A percentile compares a stretch with the other conserved stretches of the same genome.
Conservation (phyloP, 1,140 invertebrate genomes). For the Eulimnadia texana region DNA sequence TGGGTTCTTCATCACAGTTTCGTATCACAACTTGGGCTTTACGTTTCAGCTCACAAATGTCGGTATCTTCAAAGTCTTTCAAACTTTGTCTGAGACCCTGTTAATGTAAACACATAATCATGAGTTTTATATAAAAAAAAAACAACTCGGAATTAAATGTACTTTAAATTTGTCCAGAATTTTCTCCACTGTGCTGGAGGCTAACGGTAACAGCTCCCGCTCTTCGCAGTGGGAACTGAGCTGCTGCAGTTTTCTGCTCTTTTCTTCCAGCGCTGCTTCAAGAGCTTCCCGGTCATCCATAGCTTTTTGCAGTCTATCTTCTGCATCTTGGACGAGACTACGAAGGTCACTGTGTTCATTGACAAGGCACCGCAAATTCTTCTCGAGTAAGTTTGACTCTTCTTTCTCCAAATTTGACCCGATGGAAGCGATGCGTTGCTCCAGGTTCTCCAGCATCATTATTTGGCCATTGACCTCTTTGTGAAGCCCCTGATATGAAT, state of each 20-base stretch:
- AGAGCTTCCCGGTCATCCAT: constrained; percentile 43
- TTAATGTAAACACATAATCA: constrained; percentile 13
- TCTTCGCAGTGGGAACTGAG: constrained; percentile 52
- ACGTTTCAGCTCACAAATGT: constrained; percentile 52
- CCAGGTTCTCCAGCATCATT: constrained; percentile 59
- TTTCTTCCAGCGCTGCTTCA: constrained; percentile 57
- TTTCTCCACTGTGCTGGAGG: constrained; percentile 46
- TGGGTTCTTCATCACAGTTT: constrained; percentile 60
- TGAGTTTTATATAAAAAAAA: not conserved
- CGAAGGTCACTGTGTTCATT: constrained; percentile 28
- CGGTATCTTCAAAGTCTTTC: constrained; percentile 57
- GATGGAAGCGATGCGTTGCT: constrained; percentile 66
- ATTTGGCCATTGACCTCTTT: constrained; percentile 75
- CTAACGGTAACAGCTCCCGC: constrained; percentile 46
- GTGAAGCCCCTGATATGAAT: constrained; percentile 41
- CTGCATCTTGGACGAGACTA: constrained; percentile 36
- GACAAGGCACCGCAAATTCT: constrained; percentile 39
- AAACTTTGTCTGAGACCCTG: constrained; percentile 53
- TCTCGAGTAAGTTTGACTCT: constrained; percentile 53
- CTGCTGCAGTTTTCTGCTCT: constrained; percentile 58
- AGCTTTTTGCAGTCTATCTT: constrained; percentile 48
- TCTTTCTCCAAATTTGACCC: constrained; percentile 64
- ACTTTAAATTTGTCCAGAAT: constrained; percentile 54
- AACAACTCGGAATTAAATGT: constrained; percentile 11
- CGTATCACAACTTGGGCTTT: constrained; percentile 57